phyloP scores from a whole-genome alignment of 1,140 invertebrate species.

The Riptortus pedestris region DNA sequence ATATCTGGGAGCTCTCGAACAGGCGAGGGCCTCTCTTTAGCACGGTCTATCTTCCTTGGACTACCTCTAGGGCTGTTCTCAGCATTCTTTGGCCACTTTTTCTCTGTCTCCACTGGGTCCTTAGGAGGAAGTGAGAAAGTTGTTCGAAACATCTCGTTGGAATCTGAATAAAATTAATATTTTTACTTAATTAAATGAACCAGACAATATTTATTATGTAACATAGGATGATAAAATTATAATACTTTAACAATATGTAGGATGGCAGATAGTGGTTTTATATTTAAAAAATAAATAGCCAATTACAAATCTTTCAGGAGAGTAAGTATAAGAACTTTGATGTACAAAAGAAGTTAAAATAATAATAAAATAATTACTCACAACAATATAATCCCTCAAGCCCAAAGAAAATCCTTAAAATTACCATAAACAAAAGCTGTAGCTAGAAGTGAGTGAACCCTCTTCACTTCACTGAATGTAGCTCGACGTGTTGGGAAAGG shows the following conservation, averaged over 20 bases:
- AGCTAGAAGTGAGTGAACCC: slow-evolving; percentile 61
- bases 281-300: too few species aligned
- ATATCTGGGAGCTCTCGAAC: slow-evolving; percentile 41
- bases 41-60: slow-evolving; percentile 39
- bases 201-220: too few species aligned
- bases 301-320: too few species aligned
- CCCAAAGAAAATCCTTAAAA: too few species aligned
- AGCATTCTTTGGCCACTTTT: neutral
- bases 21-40: slow-evolving; percentile 43
- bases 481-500: slow-evolving; percentile 75
- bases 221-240: too few species aligned
- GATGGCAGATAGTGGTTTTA: too few species aligned
- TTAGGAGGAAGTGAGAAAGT: slow-evolving; percentile 18
- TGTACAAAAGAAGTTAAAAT: too few species aligned
- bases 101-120: slow-evolving; percentile 6
- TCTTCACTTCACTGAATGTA: slow-evolving; percentile 67
- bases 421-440: slow-evolving; percentile 59
- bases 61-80: neutral
- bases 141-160: slow-evolving; percentile 27
- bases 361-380: too few species aligned
- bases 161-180: slow-evolving; percentile 28
- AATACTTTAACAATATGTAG: too few species aligned
- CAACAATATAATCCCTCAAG: too few species aligned
- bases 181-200: too few species aligned
- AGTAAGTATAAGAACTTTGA: too few species aligned